Conservation (phyloP, 2,113 vertebrate species). For the Mus pahari region DNA sequence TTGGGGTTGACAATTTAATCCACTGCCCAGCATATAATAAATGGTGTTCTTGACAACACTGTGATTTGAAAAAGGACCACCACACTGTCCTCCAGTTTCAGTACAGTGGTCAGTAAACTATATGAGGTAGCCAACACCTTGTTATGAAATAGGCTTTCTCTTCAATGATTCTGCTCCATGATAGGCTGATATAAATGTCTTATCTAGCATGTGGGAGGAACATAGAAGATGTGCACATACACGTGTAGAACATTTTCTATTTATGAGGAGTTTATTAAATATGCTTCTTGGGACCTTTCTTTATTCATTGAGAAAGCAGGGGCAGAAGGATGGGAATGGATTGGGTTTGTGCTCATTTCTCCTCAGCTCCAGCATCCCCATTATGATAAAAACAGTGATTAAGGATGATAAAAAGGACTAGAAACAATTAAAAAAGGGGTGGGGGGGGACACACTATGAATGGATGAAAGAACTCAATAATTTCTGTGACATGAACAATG, state of each 20-base stretch:
- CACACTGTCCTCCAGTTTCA: background rate
- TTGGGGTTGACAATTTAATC: background rate
- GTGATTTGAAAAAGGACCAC: no score
- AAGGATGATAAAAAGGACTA: background rate
- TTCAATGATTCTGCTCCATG: background rate
- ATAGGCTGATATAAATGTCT: no score
- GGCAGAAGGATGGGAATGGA: background rate
- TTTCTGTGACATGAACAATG: background rate
- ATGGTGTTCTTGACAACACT: background rate
- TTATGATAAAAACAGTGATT: background rate
- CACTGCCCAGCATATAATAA: background rate
- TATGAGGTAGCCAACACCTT: background rate
- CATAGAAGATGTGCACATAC: background rate
- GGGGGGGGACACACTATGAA: background rate
- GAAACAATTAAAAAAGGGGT: no score
- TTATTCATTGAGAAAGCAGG: background rate
- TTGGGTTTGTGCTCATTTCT: background rate
- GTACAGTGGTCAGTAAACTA: background rate
- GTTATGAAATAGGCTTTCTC: background rate
- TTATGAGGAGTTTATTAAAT: background rate
- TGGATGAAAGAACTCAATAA: background rate
- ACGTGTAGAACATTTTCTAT: background rate
- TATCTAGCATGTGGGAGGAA: no score
- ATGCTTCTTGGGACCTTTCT: background rate
- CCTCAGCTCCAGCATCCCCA: background rate